Conservation (phyloP, 2,113 vertebrate genomes). For the Zapornia atra region DNA sequence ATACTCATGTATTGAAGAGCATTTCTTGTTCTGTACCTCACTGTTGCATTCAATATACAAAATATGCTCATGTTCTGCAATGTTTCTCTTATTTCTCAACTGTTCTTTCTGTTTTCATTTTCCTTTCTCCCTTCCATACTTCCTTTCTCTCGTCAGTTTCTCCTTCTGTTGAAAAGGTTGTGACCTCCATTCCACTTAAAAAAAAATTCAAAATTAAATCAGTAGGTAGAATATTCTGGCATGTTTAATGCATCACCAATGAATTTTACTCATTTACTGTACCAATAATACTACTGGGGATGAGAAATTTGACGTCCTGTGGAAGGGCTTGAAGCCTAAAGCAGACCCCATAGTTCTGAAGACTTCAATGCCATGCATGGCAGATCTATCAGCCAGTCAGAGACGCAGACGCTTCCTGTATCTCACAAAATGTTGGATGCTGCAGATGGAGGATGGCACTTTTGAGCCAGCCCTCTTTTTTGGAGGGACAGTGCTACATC, state of each 20-base stretch:
- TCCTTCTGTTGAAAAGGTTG: neutral
- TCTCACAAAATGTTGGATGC: neutral
- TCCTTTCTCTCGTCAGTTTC: neutral
- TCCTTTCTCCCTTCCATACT: neutral
- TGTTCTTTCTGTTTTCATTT: neutral
- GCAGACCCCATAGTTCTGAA: neutral
- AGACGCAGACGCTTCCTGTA: neutral
- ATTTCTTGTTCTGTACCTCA: neutral
- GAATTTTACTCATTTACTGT: neutral
- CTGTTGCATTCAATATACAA: neutral
- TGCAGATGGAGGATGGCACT: neutral
- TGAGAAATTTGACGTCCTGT: neutral
- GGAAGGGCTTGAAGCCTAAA: neutral
- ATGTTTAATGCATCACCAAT: neutral
- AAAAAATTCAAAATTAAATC: neutral
- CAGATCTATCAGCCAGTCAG: neutral
- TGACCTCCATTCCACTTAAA: neutral
- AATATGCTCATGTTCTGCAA: neutral
- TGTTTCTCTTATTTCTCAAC: neutral
- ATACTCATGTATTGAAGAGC: neutral
- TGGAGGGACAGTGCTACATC: neutral
- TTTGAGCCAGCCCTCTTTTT: neutral
- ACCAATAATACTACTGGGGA: neutral
- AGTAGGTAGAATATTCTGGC: neutral
- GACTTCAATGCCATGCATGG: neutral